phyloP scores from a whole-genome alignment of 2,888 invertebrate species.

The Oeneis ivallda region DNA sequence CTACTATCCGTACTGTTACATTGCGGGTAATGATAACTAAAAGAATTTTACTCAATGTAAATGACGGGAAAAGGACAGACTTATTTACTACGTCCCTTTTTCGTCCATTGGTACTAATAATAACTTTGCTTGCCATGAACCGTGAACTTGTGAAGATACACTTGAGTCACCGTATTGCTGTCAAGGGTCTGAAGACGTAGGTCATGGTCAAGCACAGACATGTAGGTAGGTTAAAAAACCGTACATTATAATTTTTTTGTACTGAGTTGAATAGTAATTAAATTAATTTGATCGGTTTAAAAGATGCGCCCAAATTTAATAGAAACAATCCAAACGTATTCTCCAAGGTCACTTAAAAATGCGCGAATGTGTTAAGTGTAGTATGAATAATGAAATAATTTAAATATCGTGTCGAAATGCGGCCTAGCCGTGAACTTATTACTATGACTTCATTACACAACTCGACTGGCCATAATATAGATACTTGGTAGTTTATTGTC shows the following conservation, averaged over 20 bases:
- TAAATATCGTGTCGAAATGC: conserved; percentile 31
- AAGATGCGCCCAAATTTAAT: conserved; percentile 14
- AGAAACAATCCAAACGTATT: conserved; percentile 7
- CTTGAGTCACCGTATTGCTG: too few species aligned
- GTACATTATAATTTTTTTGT: background rate
- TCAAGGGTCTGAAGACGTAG: too few species aligned
- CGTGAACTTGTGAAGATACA: too few species aligned
- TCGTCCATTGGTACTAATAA: too few species aligned
- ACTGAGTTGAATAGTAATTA: conserved; percentile 3
- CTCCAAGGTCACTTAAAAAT: conserved; percentile 21
- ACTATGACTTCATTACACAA: conserved; percentile 33
- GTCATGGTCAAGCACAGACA: conserved; percentile 1
- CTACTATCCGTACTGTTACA: too few species aligned
- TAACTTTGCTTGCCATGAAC: too few species aligned
- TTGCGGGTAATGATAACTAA: too few species aligned
- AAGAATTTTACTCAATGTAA: too few species aligned
- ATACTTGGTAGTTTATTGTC: conserved; percentile 11
- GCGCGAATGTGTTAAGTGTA: conserved; percentile 24
- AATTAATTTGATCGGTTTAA: conserved; percentile 8
- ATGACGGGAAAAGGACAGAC: too few species aligned
- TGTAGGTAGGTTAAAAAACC: background rate
- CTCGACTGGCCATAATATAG: conserved; percentile 13
- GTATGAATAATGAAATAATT: conserved; percentile 18
- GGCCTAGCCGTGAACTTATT: conserved; percentile 45
- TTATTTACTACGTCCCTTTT: too few species aligned